A percentile compares a stretch with the other conserved stretches of the same genome.
phyloP scores from a whole-genome alignment of 2,888 invertebrate genomes.

The Apoda limacodes region DNA sequence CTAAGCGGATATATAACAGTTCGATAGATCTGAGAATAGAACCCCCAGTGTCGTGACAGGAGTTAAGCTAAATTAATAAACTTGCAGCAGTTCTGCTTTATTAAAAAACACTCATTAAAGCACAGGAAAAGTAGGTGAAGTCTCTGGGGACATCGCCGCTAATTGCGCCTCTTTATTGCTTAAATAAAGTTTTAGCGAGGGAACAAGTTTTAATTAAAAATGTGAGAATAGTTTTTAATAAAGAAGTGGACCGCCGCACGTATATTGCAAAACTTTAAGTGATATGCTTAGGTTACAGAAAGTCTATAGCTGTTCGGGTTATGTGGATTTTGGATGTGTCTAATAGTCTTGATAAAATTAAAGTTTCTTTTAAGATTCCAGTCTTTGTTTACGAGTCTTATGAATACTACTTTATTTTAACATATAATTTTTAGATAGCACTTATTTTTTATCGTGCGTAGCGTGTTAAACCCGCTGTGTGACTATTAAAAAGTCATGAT shows the following conservation, averaged over 20 bases:
- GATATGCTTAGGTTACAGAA: constrained; percentile 64
- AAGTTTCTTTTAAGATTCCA: no score
- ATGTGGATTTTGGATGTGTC: no score
- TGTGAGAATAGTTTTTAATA: constrained; percentile 71
- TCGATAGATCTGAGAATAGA: no score
- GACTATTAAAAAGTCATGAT: no score
- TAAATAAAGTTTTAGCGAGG: constrained; percentile 69
- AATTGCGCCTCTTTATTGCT: constrained; percentile 70
- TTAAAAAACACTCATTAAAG: constrained; percentile 70
- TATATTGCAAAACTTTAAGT: constrained; percentile 69
- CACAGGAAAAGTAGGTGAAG: constrained; percentile 68
- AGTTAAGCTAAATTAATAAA: constrained; percentile 69
- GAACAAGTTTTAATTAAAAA: constrained; percentile 71
- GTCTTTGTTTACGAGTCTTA: no score
- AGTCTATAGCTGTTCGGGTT: constrained; percentile 52
- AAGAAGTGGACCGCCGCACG: constrained; percentile 63
- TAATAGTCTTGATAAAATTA: no score
- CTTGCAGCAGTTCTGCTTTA: constrained; percentile 64
- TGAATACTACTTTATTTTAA: no score
- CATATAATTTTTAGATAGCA: no score
- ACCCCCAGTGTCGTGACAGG: constrained; percentile 52
- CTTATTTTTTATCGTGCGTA: no score
- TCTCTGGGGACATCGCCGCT: constrained; percentile 68
- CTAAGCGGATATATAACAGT: no score
- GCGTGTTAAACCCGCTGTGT: no score